phyloP scores from a whole-genome alignment of 2,797 vertebrate genomes.

The Enteromius mattozi region DNA sequence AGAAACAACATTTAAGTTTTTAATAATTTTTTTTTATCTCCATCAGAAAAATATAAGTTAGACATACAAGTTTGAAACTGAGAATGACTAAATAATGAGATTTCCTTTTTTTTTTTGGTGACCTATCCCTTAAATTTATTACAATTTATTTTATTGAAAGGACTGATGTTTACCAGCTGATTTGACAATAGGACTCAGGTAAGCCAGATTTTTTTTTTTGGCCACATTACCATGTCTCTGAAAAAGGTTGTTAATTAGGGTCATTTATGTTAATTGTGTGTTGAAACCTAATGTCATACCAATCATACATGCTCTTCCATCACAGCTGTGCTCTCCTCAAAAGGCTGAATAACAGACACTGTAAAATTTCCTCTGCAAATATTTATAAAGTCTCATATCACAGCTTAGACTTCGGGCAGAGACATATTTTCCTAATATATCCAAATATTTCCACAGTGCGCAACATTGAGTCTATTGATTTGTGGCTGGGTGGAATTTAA shows the following conservation, averaged over 20 bases:
- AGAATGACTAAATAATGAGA: background rate
- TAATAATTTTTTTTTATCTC: background rate
- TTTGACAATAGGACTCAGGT: slow-evolving; percentile 52
- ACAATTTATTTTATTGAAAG: background rate
- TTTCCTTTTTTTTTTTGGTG: background rate
- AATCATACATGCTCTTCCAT: slow-evolving; percentile 54
- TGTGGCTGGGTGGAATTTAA: slow-evolving; percentile 32
- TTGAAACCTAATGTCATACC: slow-evolving; percentile 61
- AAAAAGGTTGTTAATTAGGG: slow-evolving; percentile 65
- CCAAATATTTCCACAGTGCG: slow-evolving; percentile 53
- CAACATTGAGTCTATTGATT: slow-evolving; percentile 18
- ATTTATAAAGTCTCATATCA: slow-evolving; percentile 56
- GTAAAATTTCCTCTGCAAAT: slow-evolving; percentile 53
- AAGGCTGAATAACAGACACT: slow-evolving; percentile 55
- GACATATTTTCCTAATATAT: slow-evolving; percentile 52
- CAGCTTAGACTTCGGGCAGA: slow-evolving; percentile 44
- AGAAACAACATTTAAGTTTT: background rate
- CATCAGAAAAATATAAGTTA: background rate
- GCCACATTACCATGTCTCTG: slow-evolving; percentile 44
- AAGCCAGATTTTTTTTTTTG: slow-evolving; percentile 51
- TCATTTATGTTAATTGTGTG: slow-evolving; percentile 65
- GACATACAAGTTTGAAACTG: background rate
- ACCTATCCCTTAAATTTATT: background rate
- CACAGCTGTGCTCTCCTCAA: slow-evolving; percentile 59
- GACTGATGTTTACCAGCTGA: slow-evolving; percentile 5